Conservation (phyloP, 2,888 invertebrate species). For the Uloborus plumipes region DNA sequence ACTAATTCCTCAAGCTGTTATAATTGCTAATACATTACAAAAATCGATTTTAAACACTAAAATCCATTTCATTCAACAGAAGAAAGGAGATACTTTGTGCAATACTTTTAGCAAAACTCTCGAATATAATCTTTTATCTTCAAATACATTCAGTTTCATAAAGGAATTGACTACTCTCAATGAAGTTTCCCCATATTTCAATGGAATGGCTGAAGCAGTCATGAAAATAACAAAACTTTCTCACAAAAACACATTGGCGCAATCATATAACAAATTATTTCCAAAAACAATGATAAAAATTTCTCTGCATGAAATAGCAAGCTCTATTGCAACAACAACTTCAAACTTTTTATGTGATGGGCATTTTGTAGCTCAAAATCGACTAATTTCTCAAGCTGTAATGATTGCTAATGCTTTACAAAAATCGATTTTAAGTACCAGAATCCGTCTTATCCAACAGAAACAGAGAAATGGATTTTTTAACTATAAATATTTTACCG, state of each 20-base stretch:
- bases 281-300: background rate
- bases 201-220: constrained; percentile 8
- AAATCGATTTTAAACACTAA: constrained; percentile 5
- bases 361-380: constrained; percentile 11
- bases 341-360: constrained; percentile 11
- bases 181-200: too few species aligned
- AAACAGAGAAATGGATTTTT: too few species aligned
- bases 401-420: constrained; percentile 15
- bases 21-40: background rate
- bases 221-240: background rate
- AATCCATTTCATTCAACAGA: too few species aligned
- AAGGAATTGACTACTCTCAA: too few species aligned
- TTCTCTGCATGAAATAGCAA: background rate
- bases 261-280: background rate
- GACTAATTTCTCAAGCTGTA: constrained; percentile 7
- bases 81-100: too few species aligned
- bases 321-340: background rate
- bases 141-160: too few species aligned
- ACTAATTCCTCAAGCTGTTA: constrained; percentile 17
- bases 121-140: too few species aligned
- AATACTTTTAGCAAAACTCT: too few species aligned
- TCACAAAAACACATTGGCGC: too few species aligned
- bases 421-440: constrained; percentile 27
- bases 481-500: too few species aligned
- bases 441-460: too few species aligned